Base-by-base conservation (phyloP, 1,140 invertebrate species). In the Colletes latitarsis region DNA sequence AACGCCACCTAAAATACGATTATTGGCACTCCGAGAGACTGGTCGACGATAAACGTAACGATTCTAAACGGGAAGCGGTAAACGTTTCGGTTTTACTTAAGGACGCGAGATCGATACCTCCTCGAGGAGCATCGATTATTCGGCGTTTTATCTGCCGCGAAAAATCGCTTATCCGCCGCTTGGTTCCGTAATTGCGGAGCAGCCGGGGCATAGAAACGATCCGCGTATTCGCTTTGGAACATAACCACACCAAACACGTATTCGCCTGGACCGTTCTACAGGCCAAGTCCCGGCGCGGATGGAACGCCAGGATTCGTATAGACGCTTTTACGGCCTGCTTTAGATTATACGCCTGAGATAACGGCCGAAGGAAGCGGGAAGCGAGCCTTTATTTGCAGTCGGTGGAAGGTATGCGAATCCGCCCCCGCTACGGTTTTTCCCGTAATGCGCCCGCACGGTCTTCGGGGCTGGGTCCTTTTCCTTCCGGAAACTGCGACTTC, bases 331-430 rank as follows among this genome's bases (percentile, higher is more conserved):
- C 88, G 89, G 87, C 68, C 84, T 84, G 89, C 87, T 92, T 92
- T 89, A 92, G 92, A 91, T 92, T 89, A 90, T 90, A 90, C 88
- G 90, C 78, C 80, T 77, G 87, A 88, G 91, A 92, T 92, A 92
- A 91, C 79, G 64, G 77, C 30, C 67, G 78, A 64, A 76, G 74
- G 73, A 84, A 30, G 68, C 55, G 60, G 66, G 72, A 71, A 60
- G 67, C 67, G 81, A 83, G 85, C 85, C 87, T 91, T 90, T 90
- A 91, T 90, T 90, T 88, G 86, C 82, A 84, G 80, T 68, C 70
- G 70, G 67, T 39, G 66, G 69, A 81, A 88, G 82, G 78, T 82
- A 89, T 74, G 74, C 80, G 87, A 85, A 82, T 71, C 71, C 81
- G 52, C 14, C 53, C 15, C 14, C 53, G 4, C 53, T 30, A 10